These are phyloP conservation scores for Albula glossodonta DNA, from an alignment of 2,113 vertebrate species.

Conservation along the genomic window DNA sequence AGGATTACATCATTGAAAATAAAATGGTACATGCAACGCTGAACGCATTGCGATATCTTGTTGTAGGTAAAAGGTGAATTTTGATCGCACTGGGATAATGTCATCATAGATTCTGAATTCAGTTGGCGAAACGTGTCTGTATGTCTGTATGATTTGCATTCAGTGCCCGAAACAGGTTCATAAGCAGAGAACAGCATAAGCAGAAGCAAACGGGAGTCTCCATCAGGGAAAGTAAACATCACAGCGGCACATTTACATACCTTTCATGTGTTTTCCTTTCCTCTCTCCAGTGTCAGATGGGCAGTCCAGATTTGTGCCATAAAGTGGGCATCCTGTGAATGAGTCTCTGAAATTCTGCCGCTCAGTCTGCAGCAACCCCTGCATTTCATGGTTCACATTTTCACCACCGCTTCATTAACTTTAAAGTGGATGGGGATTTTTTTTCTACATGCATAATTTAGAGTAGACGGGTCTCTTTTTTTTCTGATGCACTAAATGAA, in stretches of 20 bases:
- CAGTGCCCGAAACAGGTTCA: background rate
- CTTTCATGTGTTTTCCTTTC: background rate
- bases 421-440: background rate
- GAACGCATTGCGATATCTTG: too few relatives aligned
- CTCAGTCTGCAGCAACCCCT: background rate
- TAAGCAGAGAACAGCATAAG: background rate
- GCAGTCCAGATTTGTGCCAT: background rate
- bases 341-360: background rate
- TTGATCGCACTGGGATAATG: background rate
- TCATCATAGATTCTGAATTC: background rate
- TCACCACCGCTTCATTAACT: background rate
- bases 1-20: too few relatives aligned
- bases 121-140: background rate
- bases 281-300: background rate
- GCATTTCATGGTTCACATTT: background rate
- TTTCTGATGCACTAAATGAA: background rate
- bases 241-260: background rate
- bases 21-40: too few relatives aligned
- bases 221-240: background rate
- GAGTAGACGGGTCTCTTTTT: background rate
- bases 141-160: background rate
- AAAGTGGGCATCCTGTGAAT: conserved; percentile 5
- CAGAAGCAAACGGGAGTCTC: background rate
- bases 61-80: background rate
- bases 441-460: background rate